A percentile compares a stretch with the other conserved stretches of the same genome.
Conservation (phyloP, 2,797 vertebrate genomes). For the Telmatherina bonti region DNA sequence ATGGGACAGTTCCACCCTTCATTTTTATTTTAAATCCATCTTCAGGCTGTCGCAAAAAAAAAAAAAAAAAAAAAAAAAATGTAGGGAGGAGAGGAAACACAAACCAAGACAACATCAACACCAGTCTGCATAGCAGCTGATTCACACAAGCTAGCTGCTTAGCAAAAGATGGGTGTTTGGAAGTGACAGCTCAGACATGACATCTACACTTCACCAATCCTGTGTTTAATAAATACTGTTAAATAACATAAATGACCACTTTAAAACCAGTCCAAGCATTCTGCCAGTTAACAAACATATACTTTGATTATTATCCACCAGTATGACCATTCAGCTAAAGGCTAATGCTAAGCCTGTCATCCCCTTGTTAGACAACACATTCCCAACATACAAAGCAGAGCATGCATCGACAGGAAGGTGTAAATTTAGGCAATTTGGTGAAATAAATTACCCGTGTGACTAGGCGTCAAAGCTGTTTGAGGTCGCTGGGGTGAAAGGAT, state of each 20-base stretch:
- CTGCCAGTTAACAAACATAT: neutral
- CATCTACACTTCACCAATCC: constrained; percentile 10
- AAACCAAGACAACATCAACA: constrained; percentile 36
- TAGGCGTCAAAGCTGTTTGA: constrained; percentile 14
- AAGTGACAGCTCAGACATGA: constrained; percentile 48
- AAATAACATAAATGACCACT: neutral
- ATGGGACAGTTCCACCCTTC: constrained; percentile 56
- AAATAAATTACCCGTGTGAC: constrained; percentile 25
- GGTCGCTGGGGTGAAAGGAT: constrained; percentile 21
- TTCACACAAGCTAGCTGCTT: constrained; percentile 32
- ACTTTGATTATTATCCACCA: neutral
- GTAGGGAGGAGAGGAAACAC: constrained; percentile 24
- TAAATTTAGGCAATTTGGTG: fast-evolving
- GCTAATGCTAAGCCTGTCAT: constrained; percentile 55
- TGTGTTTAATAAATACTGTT: neutral
- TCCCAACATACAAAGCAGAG: neutral
- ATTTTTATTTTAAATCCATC: constrained; percentile 71
- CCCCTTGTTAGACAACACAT: neutral
- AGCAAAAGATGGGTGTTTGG: constrained; percentile 36
- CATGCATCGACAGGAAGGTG: neutral
- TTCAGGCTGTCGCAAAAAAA: constrained; percentile 48
- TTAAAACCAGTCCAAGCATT: neutral
- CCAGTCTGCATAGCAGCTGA: constrained; percentile 11
- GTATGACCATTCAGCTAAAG: constrained; percentile 30
- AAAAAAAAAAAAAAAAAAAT: constrained; percentile 49